These are phyloP conservation scores for Ascaphus truei DNA, from an alignment of 2,113 vertebrate species.

Conservation along the genomic window DNA sequence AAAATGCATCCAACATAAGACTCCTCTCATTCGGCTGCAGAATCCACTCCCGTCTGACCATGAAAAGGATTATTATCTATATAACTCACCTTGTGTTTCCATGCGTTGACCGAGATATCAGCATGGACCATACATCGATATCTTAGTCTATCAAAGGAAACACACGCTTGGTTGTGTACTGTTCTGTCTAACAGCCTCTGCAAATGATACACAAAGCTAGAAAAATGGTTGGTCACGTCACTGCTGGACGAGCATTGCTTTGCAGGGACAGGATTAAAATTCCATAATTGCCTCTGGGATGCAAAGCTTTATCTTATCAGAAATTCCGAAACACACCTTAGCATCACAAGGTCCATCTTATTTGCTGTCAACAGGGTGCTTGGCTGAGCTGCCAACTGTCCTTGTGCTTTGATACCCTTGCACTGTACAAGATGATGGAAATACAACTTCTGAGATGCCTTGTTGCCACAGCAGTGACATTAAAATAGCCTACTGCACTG, in stretches of 20 bases:
- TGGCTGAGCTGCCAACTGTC: no score
- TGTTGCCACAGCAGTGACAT: no score
- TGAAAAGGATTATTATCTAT: neutral
- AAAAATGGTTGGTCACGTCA: slow-evolving; percentile 17
- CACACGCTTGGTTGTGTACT: neutral
- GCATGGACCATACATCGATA: neutral
- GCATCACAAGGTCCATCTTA: neutral
- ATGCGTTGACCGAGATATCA: slow-evolving; percentile 15
- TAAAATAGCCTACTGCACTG: no score
- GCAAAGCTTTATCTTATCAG: slow-evolving; percentile 14
- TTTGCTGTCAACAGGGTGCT: no score
- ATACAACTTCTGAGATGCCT: slow-evolving; percentile 5
- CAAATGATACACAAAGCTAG: neutral
- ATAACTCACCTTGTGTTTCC: slow-evolving; percentile 18
- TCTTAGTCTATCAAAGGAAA: slow-evolving; percentile 3
- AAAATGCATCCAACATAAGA: neutral
- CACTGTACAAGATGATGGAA: neutral
- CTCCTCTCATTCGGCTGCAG: neutral
- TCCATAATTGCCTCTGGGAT: slow-evolving; percentile 28
- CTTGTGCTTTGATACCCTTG: no score
- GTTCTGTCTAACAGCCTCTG: slow-evolving; percentile 13
- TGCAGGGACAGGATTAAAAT: slow-evolving; percentile 31
- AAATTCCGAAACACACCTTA: neutral
- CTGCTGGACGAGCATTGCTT: slow-evolving; percentile 17
- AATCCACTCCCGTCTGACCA: neutral